phyloP scores from a whole-genome alignment of 2,888 invertebrate species.

The Syrphus vitripennis region DNA sequence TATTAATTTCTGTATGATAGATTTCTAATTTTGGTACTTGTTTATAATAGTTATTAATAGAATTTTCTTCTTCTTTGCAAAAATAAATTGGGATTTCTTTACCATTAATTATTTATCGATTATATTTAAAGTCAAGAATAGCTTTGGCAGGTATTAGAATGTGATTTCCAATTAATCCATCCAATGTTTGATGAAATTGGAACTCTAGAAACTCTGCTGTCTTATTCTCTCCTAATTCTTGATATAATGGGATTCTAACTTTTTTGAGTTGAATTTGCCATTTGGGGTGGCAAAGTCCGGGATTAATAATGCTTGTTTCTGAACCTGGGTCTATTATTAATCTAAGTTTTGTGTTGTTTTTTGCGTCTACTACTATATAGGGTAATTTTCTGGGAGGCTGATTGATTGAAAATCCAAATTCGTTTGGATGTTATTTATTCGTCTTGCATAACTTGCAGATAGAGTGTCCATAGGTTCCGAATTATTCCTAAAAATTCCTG shows the following conservation, averaged over 20 bases:
- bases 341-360: background rate
- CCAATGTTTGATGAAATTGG: constrained; percentile 3
- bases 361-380: background rate
- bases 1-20: background rate
- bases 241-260: constrained; percentile 16
- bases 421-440: background rate
- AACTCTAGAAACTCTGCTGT: constrained; percentile 25
- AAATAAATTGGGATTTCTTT: background rate
- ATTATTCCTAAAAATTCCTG: too few relatives aligned
- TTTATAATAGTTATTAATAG: too few relatives aligned
- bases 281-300: background rate
- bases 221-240: constrained; percentile 8
- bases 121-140: background rate
- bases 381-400: too few relatives aligned
- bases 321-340: background rate
- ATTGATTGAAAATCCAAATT: background rate
- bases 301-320: background rate
- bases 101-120: background rate
- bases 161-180: constrained; percentile 9
- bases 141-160: constrained; percentile 1
- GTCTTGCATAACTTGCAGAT: background rate
- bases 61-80: background rate
- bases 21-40: background rate
- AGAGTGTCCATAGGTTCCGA: constrained; percentile 7
- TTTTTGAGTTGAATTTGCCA: background rate